These are phyloP conservation scores for Pseudomyrmex dendroicus DNA, from an alignment of 1,140 invertebrate genomes.

Conservation along the genomic window DNA sequence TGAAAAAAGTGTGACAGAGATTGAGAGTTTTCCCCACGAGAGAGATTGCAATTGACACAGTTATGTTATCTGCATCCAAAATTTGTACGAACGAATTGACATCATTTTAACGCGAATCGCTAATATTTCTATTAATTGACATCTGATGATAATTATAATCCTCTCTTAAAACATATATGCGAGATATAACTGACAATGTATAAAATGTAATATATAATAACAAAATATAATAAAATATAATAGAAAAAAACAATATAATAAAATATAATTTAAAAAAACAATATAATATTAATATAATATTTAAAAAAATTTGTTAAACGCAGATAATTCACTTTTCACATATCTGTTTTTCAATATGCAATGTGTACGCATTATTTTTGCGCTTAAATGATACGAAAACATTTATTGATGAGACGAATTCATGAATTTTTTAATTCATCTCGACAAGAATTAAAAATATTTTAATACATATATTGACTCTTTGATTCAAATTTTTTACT, in stretches of 20 bases:
- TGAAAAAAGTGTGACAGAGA: background rate
- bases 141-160: background rate
- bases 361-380: constrained; percentile 6
- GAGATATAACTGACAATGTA: too few relatives aligned
- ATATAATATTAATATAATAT: background rate
- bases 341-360: background rate
- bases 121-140: constrained; percentile 9
- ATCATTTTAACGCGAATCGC: background rate
- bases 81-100: constrained; percentile 11
- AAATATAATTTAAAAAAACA: background rate
- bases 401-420: constrained; percentile 1
- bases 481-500: too few relatives aligned
- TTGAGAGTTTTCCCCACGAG: background rate
- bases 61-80: background rate
- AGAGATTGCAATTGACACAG: background rate
- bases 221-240: background rate
- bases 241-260: too few relatives aligned
- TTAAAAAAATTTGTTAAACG: constrained; percentile 11
- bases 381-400: constrained; percentile 21
- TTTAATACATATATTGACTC: too few relatives aligned
- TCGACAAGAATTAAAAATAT: too few relatives aligned
- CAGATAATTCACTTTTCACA: background rate
- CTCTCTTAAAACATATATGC: too few relatives aligned
- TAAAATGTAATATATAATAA: background rate
- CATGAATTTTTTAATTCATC: background rate